Base-by-base conservation (phyloP, 2,888 invertebrate species). In the Psococerastis gibbosa region DNA sequence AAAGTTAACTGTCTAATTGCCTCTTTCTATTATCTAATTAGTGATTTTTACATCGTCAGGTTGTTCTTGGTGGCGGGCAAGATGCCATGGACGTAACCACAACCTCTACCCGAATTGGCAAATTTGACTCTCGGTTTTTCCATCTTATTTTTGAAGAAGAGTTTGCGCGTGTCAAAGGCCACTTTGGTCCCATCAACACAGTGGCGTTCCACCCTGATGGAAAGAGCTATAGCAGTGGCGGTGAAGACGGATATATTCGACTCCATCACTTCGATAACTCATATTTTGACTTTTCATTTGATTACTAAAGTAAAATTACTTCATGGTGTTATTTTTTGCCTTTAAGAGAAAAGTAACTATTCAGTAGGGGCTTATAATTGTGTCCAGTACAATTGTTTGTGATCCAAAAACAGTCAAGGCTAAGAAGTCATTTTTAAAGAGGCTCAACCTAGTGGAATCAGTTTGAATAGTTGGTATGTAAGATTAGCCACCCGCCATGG, bases 81-180 rank as follows among this genome's bases (percentile, higher is more conserved):
- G 98, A 99, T 62, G 98, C 98, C 45, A 95, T 95, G 88, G 92
- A 92, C 57, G 97, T 97, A 46, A 94, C 94, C 35, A 92, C 89
- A 2, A 95, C 94, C 0, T 87, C 89, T 0, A 77, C 91, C 0
- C 73, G 88, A 53, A 78, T 87, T 48, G 98, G 97, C 43, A 97
- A 97, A 67, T 99, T 99, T 60, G 97, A 98, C 61, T 91, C 79
- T 8, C 81, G 62, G 43, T 89, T 95, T 68, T 97, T 83, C 72
- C 92, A 95, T 62, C 66, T 92, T 54, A 79, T 95, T 18, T 95
- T 91, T 62, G 94, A 94, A 64, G 92, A 95, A 58, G 95, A 95
- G 60, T 95, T 95, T 63, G 94, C 83, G 1, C 70, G 92, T 47
- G 79, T 99, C n/a, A 98, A 97, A 61, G 97, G 97, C 45, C 98